phyloP scores from a whole-genome alignment of 2,888 invertebrate species.

The Boloria euphrosyne region DNA sequence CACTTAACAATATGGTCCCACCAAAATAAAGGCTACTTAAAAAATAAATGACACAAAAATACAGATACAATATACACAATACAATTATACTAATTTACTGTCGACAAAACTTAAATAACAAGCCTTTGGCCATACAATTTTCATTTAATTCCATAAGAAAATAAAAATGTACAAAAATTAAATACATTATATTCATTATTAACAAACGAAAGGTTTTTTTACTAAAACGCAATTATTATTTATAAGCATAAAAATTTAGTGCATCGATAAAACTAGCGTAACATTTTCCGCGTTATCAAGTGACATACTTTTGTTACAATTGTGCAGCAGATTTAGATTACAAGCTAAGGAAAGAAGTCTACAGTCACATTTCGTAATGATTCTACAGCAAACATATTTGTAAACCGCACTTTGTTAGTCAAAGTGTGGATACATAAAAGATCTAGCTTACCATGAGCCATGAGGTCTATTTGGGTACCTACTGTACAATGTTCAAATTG shows the following conservation, averaged over 20 bases:
- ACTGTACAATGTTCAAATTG: slow-evolving; percentile 4
- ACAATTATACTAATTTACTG: slow-evolving; percentile 31
- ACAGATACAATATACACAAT: slow-evolving; percentile 34
- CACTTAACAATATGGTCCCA: slow-evolving; percentile 79
- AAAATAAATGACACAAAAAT: slow-evolving; percentile 49
- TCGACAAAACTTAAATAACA: slow-evolving; percentile 22
- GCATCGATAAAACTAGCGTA: neutral
- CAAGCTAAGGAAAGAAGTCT: neutral
- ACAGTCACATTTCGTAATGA: too few species aligned
- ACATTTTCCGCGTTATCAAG: neutral
- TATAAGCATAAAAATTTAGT: neutral
- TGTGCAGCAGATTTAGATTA: slow-evolving; percentile 2
- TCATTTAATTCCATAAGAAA: neutral
- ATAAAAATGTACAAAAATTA: slow-evolving; percentile 12
- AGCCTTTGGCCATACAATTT: slow-evolving; percentile 27
- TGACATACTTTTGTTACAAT: slow-evolving; percentile 4
- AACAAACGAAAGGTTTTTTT: slow-evolving; percentile 1
- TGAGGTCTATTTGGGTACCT: slow-evolving; percentile 1
- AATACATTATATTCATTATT: neutral
- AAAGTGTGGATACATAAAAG: slow-evolving; percentile 56
- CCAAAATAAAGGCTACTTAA: slow-evolving; percentile 58
- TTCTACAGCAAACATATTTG: slow-evolving; percentile 16
- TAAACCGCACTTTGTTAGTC: slow-evolving; percentile 55
- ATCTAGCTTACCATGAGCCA: neutral
- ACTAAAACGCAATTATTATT: slow-evolving; percentile 7